Conservation (phyloP, 1,140 invertebrate species). For the Neodiprion lecontei region DNA sequence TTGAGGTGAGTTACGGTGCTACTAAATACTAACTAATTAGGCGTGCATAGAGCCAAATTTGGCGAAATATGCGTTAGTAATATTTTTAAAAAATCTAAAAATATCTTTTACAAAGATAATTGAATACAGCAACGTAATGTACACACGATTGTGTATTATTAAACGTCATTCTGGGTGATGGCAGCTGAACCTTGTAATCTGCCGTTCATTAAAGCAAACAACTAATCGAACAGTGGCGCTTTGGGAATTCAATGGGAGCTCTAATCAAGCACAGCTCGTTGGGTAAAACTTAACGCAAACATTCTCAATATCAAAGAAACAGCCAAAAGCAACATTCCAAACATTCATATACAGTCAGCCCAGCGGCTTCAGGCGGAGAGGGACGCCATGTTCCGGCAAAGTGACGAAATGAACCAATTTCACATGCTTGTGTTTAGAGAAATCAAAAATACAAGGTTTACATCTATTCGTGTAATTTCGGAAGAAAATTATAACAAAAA, state of each 20-base stretch:
- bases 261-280: not conserved
- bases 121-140: not conserved
- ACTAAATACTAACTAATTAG: no score
- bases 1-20: no score
- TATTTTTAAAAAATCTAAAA: not conserved
- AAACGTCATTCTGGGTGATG: not conserved
- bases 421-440: not conserved
- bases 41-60: not conserved
- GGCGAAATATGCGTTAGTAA: not conserved
- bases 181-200: slow-evolving; percentile 5
- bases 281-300: not conserved
- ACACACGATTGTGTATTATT: no score
- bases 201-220: not conserved
- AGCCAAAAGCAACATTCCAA: slow-evolving; percentile 51
- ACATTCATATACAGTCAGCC: slow-evolving; percentile 39
- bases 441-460: not conserved
- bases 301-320: slow-evolving; percentile 31
- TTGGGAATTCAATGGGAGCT: not conserved
- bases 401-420: not conserved
- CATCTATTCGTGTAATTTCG: no score
- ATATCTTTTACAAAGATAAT: not conserved
- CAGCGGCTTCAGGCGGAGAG: slow-evolving; percentile 27
- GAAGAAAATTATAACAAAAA: not conserved
- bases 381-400: slow-evolving; percentile 35
- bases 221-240: not conserved